Conservation (phyloP, 2,888 invertebrate genomes). For the Cheilosia soror region DNA sequence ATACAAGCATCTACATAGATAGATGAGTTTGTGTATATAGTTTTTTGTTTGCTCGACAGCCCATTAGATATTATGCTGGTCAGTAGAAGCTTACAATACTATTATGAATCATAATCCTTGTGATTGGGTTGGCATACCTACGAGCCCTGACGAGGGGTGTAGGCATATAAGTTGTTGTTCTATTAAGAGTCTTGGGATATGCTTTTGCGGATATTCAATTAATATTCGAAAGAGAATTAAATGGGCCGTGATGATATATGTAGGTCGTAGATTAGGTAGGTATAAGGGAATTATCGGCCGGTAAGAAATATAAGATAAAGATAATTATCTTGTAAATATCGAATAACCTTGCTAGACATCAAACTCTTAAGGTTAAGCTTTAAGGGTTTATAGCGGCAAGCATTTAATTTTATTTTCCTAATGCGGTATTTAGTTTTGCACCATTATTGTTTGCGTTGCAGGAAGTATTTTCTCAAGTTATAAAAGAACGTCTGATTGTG, state of each 20-base stretch:
- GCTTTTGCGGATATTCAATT: constrained; percentile 29
- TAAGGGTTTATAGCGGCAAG: too few relatives aligned
- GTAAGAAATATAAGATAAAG: too few relatives aligned
- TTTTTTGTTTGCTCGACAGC: background rate
- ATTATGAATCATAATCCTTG: constrained; percentile 21
- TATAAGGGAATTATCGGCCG: too few relatives aligned
- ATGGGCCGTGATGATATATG: constrained; percentile 5
- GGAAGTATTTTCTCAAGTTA: too few relatives aligned
- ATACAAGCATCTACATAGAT: background rate
- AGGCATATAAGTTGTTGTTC: too few relatives aligned
- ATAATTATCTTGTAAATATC: too few relatives aligned
- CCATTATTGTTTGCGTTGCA: too few relatives aligned
- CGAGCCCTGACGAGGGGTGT: background rate
- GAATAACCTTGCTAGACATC: too few relatives aligned
- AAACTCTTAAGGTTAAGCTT: too few relatives aligned
- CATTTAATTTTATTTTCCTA: too few relatives aligned
- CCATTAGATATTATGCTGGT: constrained; percentile 16
- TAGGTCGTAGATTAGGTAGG: background rate
- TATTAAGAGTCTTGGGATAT: background rate
- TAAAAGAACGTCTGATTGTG: too few relatives aligned
- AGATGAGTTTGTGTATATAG: background rate
- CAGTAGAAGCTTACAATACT: constrained; percentile 2
- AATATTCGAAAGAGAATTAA: constrained; percentile 15
- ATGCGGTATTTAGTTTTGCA: too few relatives aligned
- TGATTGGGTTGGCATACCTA: background rate